Conservation (phyloP, 2,797 vertebrate genomes). For the Tapera naevia region DNA sequence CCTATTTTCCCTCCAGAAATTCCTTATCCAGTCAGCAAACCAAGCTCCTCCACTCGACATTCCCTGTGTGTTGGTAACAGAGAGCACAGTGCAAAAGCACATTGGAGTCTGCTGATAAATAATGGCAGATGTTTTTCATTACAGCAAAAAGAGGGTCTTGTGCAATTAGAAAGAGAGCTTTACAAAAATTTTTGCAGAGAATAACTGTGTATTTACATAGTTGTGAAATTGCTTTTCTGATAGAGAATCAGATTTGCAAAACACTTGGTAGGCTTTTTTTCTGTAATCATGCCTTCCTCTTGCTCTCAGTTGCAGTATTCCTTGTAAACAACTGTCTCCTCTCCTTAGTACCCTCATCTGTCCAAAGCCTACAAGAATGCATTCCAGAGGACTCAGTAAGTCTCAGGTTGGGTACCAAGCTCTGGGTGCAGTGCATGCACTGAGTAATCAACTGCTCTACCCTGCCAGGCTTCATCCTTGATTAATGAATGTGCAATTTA, state of each 20-base stretch:
- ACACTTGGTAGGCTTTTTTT: background rate
- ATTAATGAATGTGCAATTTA: background rate
- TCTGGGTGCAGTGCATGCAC: background rate
- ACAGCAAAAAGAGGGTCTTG: conserved; percentile 33
- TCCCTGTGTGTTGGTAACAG: background rate
- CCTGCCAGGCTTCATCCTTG: background rate
- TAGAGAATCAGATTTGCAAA: conserved; percentile 38
- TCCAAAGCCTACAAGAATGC: background rate
- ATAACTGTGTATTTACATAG: conserved; percentile 11
- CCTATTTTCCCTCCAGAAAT: background rate
- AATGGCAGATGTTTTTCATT: conserved; percentile 31
- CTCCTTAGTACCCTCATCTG: background rate
- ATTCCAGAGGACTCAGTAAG: background rate
- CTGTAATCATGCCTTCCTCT: background rate
- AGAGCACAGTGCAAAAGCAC: background rate
- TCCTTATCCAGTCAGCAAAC: background rate
- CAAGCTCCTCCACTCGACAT: background rate
- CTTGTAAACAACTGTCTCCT: background rate
- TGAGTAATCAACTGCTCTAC: background rate
- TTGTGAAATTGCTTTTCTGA: conserved; percentile 44
- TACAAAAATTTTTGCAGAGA: background rate
- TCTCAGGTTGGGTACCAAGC: background rate
- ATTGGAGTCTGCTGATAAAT: background rate
- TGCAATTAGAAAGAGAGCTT: conserved; percentile 10
- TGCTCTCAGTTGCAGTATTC: background rate